Percentiles rank a stretch among this genome's conserved stretches.
These are phyloP conservation scores for Acanthopleura granulata DNA, from an alignment of 2,888 invertebrate genomes.

Conservation along the genomic window DNA sequence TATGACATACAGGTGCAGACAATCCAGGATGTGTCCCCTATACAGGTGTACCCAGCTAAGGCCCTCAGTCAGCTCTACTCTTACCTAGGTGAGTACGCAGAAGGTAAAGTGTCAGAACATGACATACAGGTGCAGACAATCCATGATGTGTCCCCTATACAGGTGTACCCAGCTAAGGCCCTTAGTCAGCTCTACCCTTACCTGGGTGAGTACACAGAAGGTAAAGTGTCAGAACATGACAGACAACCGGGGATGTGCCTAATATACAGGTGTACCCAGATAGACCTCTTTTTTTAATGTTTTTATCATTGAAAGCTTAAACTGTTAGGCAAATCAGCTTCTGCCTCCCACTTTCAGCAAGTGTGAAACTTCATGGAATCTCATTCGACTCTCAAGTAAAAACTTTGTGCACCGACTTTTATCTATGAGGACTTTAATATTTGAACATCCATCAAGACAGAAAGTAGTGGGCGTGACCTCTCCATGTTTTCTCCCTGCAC, in stretches of 20 bases:
- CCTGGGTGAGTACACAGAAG: slow-evolving; percentile 75
- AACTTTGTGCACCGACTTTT: no score
- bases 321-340: no score
- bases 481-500: no score
- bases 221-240: background rate
- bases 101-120: slow-evolving; percentile 83
- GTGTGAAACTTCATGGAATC: no score
- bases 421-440: no score
- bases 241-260: slow-evolving; percentile 95
- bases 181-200: slow-evolving; percentile 95
- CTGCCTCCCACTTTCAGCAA: no score
- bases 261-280: slow-evolving; percentile 97
- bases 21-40: slow-evolving; percentile 91
- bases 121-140: slow-evolving; percentile 93
- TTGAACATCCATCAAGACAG: no score
- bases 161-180: slow-evolving; percentile 96
- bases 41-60: slow-evolving; percentile 97
- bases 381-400: no score
- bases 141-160: slow-evolving; percentile 92
- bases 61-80: slow-evolving; percentile 96
- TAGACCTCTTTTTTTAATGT: no score
- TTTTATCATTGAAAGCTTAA: no score
- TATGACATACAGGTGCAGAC: slow-evolving; percentile 93
- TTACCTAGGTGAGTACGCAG: slow-evolving; percentile 78
- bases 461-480: no score